Evolutionary conservation across 2,888 invertebrate genomes (phyloP).

Genomic region (Piscicola geometra): DNA sequence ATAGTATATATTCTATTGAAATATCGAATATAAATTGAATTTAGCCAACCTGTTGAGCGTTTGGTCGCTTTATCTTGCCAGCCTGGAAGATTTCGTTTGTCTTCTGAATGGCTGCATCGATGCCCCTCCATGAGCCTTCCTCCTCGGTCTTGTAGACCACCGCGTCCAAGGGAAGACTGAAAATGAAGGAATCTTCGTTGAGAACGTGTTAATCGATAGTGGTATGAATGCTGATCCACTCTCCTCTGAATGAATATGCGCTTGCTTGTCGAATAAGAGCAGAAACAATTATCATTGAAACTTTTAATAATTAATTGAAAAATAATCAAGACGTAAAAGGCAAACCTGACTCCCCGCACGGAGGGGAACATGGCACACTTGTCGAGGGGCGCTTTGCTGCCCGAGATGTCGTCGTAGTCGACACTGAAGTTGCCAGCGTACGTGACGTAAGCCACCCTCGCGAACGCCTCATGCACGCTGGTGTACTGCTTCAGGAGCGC

Average conservation of each 20-base stretch:
- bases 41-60: neutral
- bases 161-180: constrained; percentile 2
- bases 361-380: constrained; percentile 4
- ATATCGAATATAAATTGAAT: too few relatives aligned
- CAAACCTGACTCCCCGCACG: neutral
- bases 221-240: too few relatives aligned
- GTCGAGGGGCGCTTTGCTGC: neutral
- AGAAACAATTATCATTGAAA: too few relatives aligned
- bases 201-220: too few relatives aligned
- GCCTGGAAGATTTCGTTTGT: neutral
- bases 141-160: neutral
- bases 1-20: too few relatives aligned
- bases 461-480: constrained; percentile 35
- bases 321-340: too few relatives aligned
- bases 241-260: too few relatives aligned
- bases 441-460: constrained; percentile 37
- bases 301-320: too few relatives aligned
- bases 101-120: neutral
- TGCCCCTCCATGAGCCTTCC: neutral
- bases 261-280: too few relatives aligned
- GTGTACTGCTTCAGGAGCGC: constrained; percentile 33
- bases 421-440: constrained; percentile 31
- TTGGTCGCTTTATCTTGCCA: neutral
- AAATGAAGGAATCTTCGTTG: too few relatives aligned
- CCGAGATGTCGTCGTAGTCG: constrained; percentile 35